Conservation (phyloP, 2,113 vertebrate genomes). For the Girardinichthys multiradiatus region DNA sequence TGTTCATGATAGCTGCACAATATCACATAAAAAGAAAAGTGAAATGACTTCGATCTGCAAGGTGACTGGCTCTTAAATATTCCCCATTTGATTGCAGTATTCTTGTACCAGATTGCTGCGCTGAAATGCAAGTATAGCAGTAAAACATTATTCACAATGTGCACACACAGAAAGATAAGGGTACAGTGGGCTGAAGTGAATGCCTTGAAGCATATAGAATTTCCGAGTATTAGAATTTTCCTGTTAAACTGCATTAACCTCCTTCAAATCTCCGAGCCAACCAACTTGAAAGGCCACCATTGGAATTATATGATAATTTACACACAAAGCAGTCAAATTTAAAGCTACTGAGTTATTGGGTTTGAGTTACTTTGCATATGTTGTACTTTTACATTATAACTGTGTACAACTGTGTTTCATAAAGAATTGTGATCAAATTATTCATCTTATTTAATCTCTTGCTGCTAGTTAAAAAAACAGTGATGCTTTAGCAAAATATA, state of each 20-base stretch:
- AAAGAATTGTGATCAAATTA: neutral
- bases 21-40: conserved; percentile 12
- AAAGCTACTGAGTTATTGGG: neutral
- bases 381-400: neutral
- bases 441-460: neutral
- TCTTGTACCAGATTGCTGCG: conserved; percentile 11
- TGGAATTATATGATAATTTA: neutral
- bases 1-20: conserved; percentile 23
- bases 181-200: neutral
- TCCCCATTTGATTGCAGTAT: neutral
- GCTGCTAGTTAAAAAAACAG: neutral
- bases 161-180: conserved; percentile 9
- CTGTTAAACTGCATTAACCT: conserved; percentile 11
- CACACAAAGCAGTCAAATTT: neutral
- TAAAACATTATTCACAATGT: conserved; percentile 5
- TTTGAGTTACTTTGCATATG: neutral
- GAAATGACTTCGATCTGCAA: conserved; percentile 19
- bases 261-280: neutral
- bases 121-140: neutral
- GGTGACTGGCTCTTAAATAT: conserved; percentile 6
- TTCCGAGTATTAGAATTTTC: neutral
- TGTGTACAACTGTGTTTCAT: neutral
- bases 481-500: no score
- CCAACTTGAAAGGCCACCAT: conserved; percentile 1
- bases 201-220: conserved; percentile 8